Conservation (phyloP, 2,797 vertebrate species). For the Pangasius djambal region DNA sequence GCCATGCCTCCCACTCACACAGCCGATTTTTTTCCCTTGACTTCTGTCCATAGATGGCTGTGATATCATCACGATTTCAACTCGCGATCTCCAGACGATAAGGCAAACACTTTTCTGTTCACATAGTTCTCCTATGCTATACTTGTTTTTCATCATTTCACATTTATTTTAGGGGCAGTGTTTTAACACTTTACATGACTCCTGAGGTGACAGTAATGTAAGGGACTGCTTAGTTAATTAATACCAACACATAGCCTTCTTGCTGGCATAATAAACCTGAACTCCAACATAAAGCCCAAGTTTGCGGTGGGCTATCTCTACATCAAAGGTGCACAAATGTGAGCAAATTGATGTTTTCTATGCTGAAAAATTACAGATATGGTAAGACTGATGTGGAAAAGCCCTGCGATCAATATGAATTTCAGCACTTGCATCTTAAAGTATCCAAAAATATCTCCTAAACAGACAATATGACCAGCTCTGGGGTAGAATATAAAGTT, state of each 20-base stretch:
- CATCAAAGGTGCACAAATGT: background rate
- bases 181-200: background rate
- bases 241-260: background rate
- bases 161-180: background rate
- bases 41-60: background rate
- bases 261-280: background rate
- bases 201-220: background rate
- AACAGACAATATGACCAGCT: background rate
- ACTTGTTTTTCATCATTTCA: background rate
- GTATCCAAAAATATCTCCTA: conserved; percentile 23
- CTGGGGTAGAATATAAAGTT: conserved; percentile 26
- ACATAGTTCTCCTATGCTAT: background rate
- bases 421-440: conserved; percentile 17
- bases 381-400: conserved; percentile 5
- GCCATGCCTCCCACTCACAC: background rate
- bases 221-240: background rate
- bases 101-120: too few species aligned
- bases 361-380: background rate
- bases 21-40: background rate
- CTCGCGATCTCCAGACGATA: background rate
- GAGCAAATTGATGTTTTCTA: background rate
- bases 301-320: background rate
- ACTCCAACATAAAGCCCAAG: background rate
- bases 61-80: background rate
- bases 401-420: conserved; percentile 13